Evolutionary conservation across 2,797 vertebrate species (phyloP).

Genomic region (Leptoclinus maculatus): DNA sequence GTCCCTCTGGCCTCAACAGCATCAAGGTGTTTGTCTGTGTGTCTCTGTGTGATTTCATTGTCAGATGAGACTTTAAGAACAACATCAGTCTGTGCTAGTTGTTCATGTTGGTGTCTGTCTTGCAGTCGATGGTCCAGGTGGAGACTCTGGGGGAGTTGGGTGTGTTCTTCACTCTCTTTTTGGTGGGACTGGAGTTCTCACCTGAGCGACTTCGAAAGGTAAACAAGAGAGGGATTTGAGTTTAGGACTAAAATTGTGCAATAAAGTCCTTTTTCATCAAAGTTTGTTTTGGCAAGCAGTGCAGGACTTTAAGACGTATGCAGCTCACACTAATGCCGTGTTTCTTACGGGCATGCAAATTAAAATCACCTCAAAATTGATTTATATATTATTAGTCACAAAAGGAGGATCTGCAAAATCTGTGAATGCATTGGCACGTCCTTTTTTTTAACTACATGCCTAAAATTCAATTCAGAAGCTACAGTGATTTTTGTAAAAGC

Average conservation of each 20-base stretch:
- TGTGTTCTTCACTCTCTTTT: slow-evolving; percentile 97
- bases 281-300: not conserved
- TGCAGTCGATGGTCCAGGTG: slow-evolving; percentile 97
- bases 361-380: not conserved
- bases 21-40: slow-evolving; percentile 88
- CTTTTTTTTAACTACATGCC: not conserved
- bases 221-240: slow-evolving; percentile 15
- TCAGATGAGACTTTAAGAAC: not conserved
- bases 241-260: not conserved
- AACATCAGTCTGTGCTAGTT: not conserved
- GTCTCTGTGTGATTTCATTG: not conserved
- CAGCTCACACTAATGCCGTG: not conserved
- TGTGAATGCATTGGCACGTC: not conserved
- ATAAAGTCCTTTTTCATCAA: not conserved
- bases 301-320: not conserved
- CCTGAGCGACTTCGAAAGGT: slow-evolving; percentile 97
- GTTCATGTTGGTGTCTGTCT: not conserved
- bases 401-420: not conserved
- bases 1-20: slow-evolving; percentile 95
- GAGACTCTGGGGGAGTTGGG: slow-evolving; percentile 97
- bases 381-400: not conserved
- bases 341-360: not conserved
- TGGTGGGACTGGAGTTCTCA: slow-evolving; percentile 97
- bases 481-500: not conserved
- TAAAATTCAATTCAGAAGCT: too few relatives aligned